Conservation (phyloP, 2,113 vertebrate species). For the Vombatus ursinus region DNA sequence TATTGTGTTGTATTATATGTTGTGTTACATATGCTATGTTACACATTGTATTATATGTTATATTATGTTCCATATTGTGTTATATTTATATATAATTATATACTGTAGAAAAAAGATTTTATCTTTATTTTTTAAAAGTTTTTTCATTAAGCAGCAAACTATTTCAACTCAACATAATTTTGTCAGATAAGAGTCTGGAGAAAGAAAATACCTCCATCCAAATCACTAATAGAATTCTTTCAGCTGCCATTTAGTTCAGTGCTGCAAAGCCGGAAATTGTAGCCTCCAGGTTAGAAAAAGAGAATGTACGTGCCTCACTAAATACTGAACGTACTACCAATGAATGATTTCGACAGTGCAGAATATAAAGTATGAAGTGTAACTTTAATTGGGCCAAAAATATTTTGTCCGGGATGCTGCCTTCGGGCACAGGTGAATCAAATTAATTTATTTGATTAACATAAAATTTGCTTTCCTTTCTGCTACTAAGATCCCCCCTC, state of each 20-base stretch:
- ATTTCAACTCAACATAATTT: conserved; percentile 45
- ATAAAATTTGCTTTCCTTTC: conserved; percentile 32
- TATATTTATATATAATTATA: background rate
- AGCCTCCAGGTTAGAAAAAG: background rate
- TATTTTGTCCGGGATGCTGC: background rate
- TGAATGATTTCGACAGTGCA: conserved; percentile 30
- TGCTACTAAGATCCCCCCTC: background rate
- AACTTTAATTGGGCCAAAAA: background rate
- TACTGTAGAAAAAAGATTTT: background rate
- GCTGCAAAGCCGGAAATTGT: conserved; percentile 6
- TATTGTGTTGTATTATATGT: background rate
- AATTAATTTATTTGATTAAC: conserved; percentile 6
- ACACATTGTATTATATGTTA: conserved; percentile 11
- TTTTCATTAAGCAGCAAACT: background rate
- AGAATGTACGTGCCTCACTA: conserved; percentile 38
- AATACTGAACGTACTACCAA: background rate
- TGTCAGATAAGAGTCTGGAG: conserved; percentile 41
- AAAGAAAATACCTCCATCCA: conserved; percentile 49
- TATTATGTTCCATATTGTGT: background rate
- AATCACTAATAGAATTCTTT: conserved; percentile 12
- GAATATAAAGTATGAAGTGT: background rate
- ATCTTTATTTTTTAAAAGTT: background rate
- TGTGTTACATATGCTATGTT: background rate
- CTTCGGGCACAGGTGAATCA: background rate
- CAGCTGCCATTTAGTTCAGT: conserved; percentile 18